Conservation (phyloP, 2,888 invertebrate species). For the Silvanus unidentatus region DNA sequence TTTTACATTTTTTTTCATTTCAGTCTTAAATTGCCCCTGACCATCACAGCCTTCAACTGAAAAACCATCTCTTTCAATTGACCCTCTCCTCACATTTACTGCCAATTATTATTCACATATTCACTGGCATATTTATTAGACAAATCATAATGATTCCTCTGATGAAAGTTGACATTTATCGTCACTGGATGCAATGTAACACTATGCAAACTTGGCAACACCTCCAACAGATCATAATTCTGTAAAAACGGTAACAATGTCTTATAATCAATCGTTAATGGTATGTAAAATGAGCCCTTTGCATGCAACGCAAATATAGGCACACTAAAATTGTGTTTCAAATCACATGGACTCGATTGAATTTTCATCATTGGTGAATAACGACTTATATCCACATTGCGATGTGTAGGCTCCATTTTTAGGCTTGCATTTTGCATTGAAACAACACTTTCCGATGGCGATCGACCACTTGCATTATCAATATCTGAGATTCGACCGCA, state of each 20-base stretch:
- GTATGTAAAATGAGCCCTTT: slow-evolving; percentile 84
- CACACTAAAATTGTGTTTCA: slow-evolving; percentile 52
- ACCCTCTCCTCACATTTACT: slow-evolving; percentile 12
- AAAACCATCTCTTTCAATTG: slow-evolving; percentile 4
- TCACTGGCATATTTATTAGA: slow-evolving; percentile 28
- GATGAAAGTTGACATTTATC: slow-evolving; percentile 76
- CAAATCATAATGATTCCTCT: slow-evolving; percentile 15
- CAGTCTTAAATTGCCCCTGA: slow-evolving; percentile 39
- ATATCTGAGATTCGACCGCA: slow-evolving; percentile 39
- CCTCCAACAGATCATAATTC: slow-evolving; percentile 55
- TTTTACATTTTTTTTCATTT: slow-evolving; percentile 9
- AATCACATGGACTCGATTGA: slow-evolving; percentile 17
- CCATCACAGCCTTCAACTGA: slow-evolving; percentile 35
- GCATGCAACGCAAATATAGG: slow-evolving; percentile 88
- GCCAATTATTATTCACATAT: slow-evolving; percentile 19
- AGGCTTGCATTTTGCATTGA: slow-evolving; percentile 24
- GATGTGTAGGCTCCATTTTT: slow-evolving; percentile 23
- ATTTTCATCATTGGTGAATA: slow-evolving; percentile 22
- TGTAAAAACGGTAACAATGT: slow-evolving; percentile 65
- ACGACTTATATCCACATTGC: slow-evolving; percentile 21
- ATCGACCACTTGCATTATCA: slow-evolving; percentile 30
- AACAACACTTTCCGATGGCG: slow-evolving; percentile 35
- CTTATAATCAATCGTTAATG: slow-evolving; percentile 72
- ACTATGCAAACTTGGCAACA: slow-evolving; percentile 51
- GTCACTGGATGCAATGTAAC: slow-evolving; percentile 78